Evolutionary conservation across 1,140 invertebrate species (phyloP), one percentile per base, ranked within the genome.

Genomic region (Lepeophtheirus salmonis): DNA sequence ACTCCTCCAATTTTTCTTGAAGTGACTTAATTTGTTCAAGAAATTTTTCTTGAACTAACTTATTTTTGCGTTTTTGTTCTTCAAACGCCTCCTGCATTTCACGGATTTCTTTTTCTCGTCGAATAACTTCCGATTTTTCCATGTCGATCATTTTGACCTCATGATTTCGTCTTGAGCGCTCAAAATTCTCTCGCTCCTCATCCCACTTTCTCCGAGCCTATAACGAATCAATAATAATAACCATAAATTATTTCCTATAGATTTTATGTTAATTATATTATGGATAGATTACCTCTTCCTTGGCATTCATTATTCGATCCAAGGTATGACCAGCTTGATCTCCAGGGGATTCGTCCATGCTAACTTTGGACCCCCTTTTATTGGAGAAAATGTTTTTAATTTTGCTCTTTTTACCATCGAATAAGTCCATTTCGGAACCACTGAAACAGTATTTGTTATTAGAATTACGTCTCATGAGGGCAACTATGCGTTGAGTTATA

Each of bases 1-100:
- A 57, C 20, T 57, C 55, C 23, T 57, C 55, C 26, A 57, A 41
- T 41, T 54, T 57, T 21, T 41, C 26, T 25, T 57, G 55, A 16
- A 57, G 25, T 3, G 26, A 24, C n/a, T 17, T 24, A 41, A 57
- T 57, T 41, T 57, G 55, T 13, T 24, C 55, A 24, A 17, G 13
- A 21, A 57, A 21, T 17, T 17, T 30, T 16, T 57, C 55, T 41
- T 57, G 55, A 20, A 57, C 20, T 16, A 26, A n/a, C n/a, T 25
- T 57, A 23, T 57, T 57, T 23, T 57, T 57, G 20, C 55, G 21
- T 25, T 41, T 25, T 21, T 25, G 22, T 18, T 57, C 55, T 14
- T 57, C 55, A n/a, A 57, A 41, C 13, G 21, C 55, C 12, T 57
- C 55, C 17, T 41, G 16, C 25, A 14, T 14, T 21, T 57, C 26